phyloP scores from a whole-genome alignment of 1,140 invertebrate species.

The Pseudomyrmex dendroicus region DNA sequence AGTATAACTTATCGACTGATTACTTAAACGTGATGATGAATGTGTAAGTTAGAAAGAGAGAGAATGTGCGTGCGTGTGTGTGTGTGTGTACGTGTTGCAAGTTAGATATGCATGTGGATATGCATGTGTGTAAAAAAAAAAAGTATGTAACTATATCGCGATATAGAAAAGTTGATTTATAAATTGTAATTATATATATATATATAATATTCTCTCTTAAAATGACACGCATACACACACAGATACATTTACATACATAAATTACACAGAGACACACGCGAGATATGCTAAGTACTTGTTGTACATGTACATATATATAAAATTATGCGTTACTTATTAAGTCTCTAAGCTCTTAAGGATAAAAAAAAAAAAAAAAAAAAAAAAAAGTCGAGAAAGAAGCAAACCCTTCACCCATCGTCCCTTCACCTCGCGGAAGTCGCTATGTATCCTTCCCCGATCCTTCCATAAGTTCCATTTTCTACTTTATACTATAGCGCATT shows the following conservation, averaged over 20 bases:
- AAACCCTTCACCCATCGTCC: constrained; percentile 22
- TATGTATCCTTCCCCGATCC: constrained; percentile 1
- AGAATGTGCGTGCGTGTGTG: neutral
- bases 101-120: too few relatives aligned
- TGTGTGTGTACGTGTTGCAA: too few relatives aligned
- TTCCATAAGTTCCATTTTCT: constrained; percentile 23
- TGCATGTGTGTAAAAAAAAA: constrained; percentile 25
- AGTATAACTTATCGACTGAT: constrained; percentile 70
- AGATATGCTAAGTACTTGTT: constrained; percentile 53
- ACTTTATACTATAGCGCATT: constrained; percentile 41
- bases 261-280: constrained; percentile 48
- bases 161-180: constrained; percentile 60
- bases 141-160: constrained; percentile 45
- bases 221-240: constrained; percentile 27
- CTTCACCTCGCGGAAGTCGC: neutral
- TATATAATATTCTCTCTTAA: constrained; percentile 48
- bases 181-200: constrained; percentile 66
- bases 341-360: constrained; percentile 63
- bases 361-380: neutral
- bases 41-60: neutral
- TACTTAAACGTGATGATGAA: constrained; percentile 57
- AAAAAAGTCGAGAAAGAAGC: constrained; percentile 30
- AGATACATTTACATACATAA: constrained; percentile 19
- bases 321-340: constrained; percentile 58
- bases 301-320: constrained; percentile 55